Base-by-base conservation (phyloP, 2,888 invertebrate genomes). In the Platerodrilus igneus region DNA sequence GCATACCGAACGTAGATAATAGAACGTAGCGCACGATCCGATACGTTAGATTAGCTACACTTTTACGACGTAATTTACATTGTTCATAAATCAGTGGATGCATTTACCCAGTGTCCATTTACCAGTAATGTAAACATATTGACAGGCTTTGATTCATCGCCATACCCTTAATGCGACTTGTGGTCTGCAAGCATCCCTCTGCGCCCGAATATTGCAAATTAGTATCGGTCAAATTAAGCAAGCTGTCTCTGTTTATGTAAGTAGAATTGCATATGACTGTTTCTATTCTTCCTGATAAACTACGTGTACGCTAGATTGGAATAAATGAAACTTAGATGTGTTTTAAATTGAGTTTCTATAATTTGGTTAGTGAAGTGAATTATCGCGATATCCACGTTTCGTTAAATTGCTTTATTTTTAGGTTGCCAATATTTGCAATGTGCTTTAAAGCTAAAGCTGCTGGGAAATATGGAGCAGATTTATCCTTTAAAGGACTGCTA, bases 101-200 rank as follows among this genome's bases (percentile, higher is more conserved):
- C 50, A 57, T 58, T 56, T 54, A 47, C 53, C 53, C 40, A 52
- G 48, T 55, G 54, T 57, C 59, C 60, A 59, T 62, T 61, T 59
- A 51, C 57, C 56, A 59, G 55, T 61, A 62, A 62, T 62, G 60
- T 59, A 63, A 61, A 63, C 62, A 63, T 59, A 63, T 61, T 58
- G 62, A 59, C 59, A 52, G 45, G 49, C 45, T 53, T 55, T 62
- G 62, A 62, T 62, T 62, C 60, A 62, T 60, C 55, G 57, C 51
- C 48, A 53, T 51, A 27, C 39, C 52, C 51, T 53, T 58, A 53
- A 57, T 57, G 55, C 15, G n/a, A 21, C 21, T 21, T 21, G 11
- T 28, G 11, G 6, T 28, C 28, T 16, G 9, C 9, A 21, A n/a
- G 9, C 21, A n/a, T n/a, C 21, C 11, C 16, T 17, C 28, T 28